These are phyloP conservation scores for Chionodraco myersi DNA, from an alignment of 2,113 vertebrate genomes.

Conservation along the genomic window DNA sequence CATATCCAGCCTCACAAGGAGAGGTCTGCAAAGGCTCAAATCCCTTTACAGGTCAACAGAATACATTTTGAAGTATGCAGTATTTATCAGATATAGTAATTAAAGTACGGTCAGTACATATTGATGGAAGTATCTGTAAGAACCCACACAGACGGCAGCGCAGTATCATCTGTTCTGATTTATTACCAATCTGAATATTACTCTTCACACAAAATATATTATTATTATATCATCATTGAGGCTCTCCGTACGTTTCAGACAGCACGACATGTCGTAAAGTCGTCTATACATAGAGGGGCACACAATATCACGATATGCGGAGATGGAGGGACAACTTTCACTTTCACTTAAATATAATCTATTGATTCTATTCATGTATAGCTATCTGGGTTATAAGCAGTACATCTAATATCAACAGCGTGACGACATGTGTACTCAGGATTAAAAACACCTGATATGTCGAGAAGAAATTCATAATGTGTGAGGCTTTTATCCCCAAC, in stretches of 20 bases:
- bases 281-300: too few species aligned
- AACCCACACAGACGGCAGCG: constrained; percentile 44
- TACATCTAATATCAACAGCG: constrained; percentile 66
- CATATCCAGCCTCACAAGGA: too few species aligned
- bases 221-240: constrained; percentile 60
- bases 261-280: constrained; percentile 66
- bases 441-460: constrained; percentile 63
- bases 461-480: constrained; percentile 19
- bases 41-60: too few species aligned
- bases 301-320: constrained; percentile 78
- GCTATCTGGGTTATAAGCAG: constrained; percentile 55
- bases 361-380: constrained; percentile 54
- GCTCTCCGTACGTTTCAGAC: constrained; percentile 68
- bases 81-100: too few species aligned
- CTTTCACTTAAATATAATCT: constrained; percentile 57
- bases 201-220: constrained; percentile 83
- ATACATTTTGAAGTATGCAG: too few species aligned
- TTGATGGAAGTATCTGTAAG: constrained; percentile 48
- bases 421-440: constrained; percentile 25
- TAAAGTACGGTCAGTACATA: constrained; percentile 19
- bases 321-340: constrained; percentile 57
- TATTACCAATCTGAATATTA: constrained; percentile 79
- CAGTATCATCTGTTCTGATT: constrained; percentile 66
- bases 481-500: constrained; percentile 37
- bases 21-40: too few species aligned